These are phyloP conservation scores for Gymnocephalus cernua DNA, from an alignment of 2,113 vertebrate species.

Conservation along the genomic window DNA sequence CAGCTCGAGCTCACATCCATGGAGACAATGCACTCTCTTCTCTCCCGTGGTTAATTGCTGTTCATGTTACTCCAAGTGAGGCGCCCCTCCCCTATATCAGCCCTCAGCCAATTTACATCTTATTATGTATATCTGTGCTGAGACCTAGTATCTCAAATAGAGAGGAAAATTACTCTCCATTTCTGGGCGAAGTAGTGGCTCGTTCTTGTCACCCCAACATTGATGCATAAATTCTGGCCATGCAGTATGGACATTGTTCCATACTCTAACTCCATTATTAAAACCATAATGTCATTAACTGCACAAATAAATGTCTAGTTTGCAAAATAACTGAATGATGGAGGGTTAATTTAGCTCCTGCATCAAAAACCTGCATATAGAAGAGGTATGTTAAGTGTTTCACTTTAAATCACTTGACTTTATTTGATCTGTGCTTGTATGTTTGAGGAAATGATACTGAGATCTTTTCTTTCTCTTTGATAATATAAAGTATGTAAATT, in stretches of 20 bases:
- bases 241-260: slow-evolving; percentile 41
- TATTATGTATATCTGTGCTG: slow-evolving; percentile 79
- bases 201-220: slow-evolving; percentile 41
- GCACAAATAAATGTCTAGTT: slow-evolving; percentile 33
- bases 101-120: slow-evolving; percentile 82
- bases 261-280: slow-evolving; percentile 54
- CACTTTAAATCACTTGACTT: slow-evolving; percentile 13
- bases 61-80: slow-evolving; percentile 70
- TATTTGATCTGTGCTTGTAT: slow-evolving; percentile 24
- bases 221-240: slow-evolving; percentile 51
- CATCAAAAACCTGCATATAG: background rate
- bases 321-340: slow-evolving; percentile 17
- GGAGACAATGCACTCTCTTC: slow-evolving; percentile 64
- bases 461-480: slow-evolving; percentile 29
- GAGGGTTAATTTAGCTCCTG: slow-evolving; percentile 1
- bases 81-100: slow-evolving; percentile 68
- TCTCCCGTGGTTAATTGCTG: slow-evolving; percentile 74
- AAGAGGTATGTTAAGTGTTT: background rate
- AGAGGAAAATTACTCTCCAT: slow-evolving; percentile 77
- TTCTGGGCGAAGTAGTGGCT: slow-evolving; percentile 67
- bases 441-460: slow-evolving; percentile 48
- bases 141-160: slow-evolving; percentile 75
- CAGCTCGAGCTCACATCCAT: slow-evolving; percentile 54
- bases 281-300: slow-evolving; percentile 31
- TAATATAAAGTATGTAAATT: slow-evolving; percentile 42